These are phyloP conservation scores for Centropus unirufus DNA, from an alignment of 2,113 vertebrate species.

Conservation along the genomic window DNA sequence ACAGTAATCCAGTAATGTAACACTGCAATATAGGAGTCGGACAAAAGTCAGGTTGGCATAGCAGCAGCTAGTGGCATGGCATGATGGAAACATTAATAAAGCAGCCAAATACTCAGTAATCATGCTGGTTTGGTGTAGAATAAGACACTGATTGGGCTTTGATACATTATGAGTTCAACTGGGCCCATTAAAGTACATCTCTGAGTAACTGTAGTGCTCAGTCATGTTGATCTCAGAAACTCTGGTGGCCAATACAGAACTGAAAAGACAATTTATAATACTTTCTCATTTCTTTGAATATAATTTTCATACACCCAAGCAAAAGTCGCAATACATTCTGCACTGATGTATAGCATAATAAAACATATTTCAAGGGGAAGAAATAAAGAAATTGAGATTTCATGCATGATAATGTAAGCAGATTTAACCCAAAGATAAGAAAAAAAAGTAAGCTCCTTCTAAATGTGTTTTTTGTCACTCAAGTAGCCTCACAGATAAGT, in stretches of 20 bases:
- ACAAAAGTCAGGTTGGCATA: slow-evolving; percentile 1
- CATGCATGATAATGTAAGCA: background rate
- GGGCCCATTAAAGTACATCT: background rate
- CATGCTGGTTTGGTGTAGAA: background rate
- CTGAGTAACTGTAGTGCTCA: background rate
- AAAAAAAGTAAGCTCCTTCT: background rate
- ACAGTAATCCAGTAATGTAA: background rate
- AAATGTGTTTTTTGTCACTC: background rate
- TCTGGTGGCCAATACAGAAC: background rate
- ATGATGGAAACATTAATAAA: background rate
- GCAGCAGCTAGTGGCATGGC: background rate
- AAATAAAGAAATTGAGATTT: background rate
- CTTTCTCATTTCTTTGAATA: background rate
- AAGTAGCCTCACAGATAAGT: background rate
- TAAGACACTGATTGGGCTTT: background rate
- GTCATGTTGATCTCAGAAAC: background rate
- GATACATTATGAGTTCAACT: background rate
- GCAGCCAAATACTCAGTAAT: background rate
- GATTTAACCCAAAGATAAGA: background rate
- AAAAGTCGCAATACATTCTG: background rate
- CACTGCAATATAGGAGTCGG: background rate
- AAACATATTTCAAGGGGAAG: background rate
- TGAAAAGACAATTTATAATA: background rate
- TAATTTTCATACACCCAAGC: background rate
- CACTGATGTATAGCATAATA: background rate